Evolutionary conservation across 2,888 invertebrate species (phyloP).

Genomic region (Elegia similella): DNA sequence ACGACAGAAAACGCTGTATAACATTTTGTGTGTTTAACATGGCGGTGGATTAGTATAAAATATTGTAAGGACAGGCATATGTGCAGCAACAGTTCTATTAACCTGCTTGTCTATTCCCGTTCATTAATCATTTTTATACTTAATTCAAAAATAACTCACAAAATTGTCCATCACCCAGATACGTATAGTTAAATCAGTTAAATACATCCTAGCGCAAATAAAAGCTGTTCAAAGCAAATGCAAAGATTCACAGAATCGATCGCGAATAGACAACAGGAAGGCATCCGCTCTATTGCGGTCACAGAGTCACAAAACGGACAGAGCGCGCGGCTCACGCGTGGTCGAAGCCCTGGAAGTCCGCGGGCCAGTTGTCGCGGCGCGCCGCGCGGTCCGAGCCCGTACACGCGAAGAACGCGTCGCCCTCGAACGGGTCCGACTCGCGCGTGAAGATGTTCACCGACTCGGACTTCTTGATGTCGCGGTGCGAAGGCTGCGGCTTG

Average conservation of each 20-base stretch:
- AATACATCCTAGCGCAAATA: conserved; percentile 1
- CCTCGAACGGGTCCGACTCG: conserved; percentile 93
- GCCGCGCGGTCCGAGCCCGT: conserved; percentile 73
- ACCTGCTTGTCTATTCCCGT: conserved; percentile 5
- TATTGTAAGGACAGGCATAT: not conserved
- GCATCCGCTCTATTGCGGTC: conserved; percentile 12
- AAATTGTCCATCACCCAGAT: not conserved
- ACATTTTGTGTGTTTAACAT: too few relatives aligned
- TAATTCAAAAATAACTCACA: not conserved
- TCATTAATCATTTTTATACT: not conserved
- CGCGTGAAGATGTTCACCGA: conserved; percentile 94
- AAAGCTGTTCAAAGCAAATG: not conserved
- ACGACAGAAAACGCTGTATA: too few relatives aligned
- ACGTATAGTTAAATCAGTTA: not conserved
- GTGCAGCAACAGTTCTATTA: not conserved
- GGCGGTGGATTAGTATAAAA: too few relatives aligned
- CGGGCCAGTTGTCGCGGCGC: conserved; percentile 74
- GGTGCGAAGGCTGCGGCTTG: conserved; percentile 66
- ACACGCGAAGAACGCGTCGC: conserved; percentile 91
- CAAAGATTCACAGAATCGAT: conserved; percentile 1
- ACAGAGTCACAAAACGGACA: conserved; percentile 26
- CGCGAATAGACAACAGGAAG: conserved; percentile 11
- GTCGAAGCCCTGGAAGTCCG: conserved; percentile 72
- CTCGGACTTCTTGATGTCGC: conserved; percentile 91
- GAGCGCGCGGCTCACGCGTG: conserved; percentile 51